Conservation (phyloP, 1,140 invertebrate genomes). For the Pygmarrhopalites habei region DNA sequence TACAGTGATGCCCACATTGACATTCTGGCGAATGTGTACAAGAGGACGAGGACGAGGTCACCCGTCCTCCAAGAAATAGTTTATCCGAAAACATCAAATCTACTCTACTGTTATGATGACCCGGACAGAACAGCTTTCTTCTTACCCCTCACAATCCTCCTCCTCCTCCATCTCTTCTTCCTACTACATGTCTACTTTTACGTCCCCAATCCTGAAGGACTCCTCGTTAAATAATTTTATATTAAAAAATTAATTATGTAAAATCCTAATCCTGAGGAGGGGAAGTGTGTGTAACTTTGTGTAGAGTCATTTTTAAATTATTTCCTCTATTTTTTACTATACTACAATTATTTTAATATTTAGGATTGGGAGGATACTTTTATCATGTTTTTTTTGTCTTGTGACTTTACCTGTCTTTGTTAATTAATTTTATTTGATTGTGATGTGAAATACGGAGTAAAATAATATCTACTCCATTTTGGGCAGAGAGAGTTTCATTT, state of each 20-base stretch:
- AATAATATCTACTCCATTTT: no score
- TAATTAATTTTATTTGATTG: no score
- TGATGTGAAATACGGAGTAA: no score
- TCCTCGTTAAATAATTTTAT: constrained; percentile 13
- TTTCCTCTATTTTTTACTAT: no score
- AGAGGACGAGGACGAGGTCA: background rate
- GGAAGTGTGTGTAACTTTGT: no score
- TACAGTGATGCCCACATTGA: background rate
- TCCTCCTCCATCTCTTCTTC: constrained; percentile 10
- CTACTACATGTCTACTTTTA: constrained; percentile 12
- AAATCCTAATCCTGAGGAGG: no score
- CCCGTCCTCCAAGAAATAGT: background rate
- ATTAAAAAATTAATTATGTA: no score
- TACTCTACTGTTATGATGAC: constrained; percentile 20
- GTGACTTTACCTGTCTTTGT: no score
- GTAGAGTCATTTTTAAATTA: no score
- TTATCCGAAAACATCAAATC: constrained; percentile 15
- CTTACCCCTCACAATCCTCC: constrained; percentile 11
- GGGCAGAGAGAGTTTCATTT: no score
- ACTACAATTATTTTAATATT: background rate
- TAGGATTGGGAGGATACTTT: no score
- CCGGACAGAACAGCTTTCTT: constrained; percentile 20
- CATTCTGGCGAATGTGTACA: constrained; percentile 8
- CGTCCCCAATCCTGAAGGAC: constrained; percentile 14
- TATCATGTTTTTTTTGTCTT: no score